Evolutionary conservation across 53 echinoderm and acorn worm species (phyloP).

Genomic region (Patiria pectinifera): DNA sequence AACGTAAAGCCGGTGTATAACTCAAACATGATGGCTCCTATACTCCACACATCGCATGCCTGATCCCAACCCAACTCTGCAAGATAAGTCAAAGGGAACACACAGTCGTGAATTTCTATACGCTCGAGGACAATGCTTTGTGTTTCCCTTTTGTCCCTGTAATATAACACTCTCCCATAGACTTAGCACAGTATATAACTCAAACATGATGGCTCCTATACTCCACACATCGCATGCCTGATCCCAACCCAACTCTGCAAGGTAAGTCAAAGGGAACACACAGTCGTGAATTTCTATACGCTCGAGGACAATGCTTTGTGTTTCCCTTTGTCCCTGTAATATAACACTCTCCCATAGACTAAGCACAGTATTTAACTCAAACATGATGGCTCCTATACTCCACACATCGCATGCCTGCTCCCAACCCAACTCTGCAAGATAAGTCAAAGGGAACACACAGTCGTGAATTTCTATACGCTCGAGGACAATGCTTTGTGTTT

Average conservation of each 20-base stretch:
- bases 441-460: background rate
- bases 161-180: no score
- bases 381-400: slow-evolving; percentile 96
- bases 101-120: no score
- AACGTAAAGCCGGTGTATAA: slow-evolving; percentile 92
- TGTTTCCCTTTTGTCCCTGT: no score
- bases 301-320: no score
- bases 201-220: slow-evolving; percentile 78
- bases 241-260: slow-evolving; percentile 91
- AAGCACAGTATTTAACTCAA: slow-evolving; percentile 78
- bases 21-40: slow-evolving; percentile 96
- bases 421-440: slow-evolving; percentile 88
- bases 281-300: no score
- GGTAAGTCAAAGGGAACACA: background rate
- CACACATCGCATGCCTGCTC: slow-evolving; percentile 94
- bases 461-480: no score
- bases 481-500: no score
- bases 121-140: no score
- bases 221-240: slow-evolving; percentile 99
- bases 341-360: no score
- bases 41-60: slow-evolving; percentile 98
- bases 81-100: background rate
- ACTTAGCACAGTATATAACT: no score
- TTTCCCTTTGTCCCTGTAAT: no score
- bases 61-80: slow-evolving; percentile 95